Evolutionary conservation across 1,140 invertebrate species (phyloP).

Genomic region (Drosophila nigromelanica): DNA sequence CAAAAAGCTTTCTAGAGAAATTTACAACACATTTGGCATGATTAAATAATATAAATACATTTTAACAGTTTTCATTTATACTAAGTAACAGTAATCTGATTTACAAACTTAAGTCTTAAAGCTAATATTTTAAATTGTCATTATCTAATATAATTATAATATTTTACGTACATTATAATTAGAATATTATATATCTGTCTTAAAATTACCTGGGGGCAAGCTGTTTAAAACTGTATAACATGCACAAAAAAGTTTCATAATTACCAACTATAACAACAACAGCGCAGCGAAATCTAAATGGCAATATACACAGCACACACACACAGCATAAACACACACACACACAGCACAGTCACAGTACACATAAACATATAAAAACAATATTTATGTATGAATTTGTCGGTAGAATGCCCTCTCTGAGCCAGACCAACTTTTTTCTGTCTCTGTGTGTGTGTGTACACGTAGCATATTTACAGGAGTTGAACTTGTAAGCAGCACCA

Average conservation of each 20-base stretch:
- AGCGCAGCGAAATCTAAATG: conserved; percentile 49
- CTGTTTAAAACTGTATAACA: conserved; percentile 29
- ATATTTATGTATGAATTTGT: conserved; percentile 73
- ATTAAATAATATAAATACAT: neutral
- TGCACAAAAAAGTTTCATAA: conserved; percentile 56
- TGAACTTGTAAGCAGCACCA: conserved; percentile 62
- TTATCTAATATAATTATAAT: conserved; percentile 9
- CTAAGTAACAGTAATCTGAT: neutral
- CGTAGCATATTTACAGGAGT: conserved; percentile 71
- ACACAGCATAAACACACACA: conserved; percentile 27
- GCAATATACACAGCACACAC: conserved; percentile 45
- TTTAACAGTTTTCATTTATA: neutral
- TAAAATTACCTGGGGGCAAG: conserved; percentile 15
- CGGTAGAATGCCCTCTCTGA: conserved; percentile 41
- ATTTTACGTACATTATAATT: neutral
- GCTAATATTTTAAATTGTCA: neutral
- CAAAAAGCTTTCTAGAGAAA: neutral
- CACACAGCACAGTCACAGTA: conserved; percentile 4
- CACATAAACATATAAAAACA: conserved; percentile 47
- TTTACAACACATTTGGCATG: neutral
- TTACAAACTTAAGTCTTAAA: neutral
- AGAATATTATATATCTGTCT: neutral
- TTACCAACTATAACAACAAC: conserved; percentile 57
- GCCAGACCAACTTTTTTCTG: conserved; percentile 67
- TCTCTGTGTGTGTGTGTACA: conserved; percentile 26